Evolutionary conservation across 2,797 vertebrate species (phyloP).

Genomic region (Gallinago stenura): DNA sequence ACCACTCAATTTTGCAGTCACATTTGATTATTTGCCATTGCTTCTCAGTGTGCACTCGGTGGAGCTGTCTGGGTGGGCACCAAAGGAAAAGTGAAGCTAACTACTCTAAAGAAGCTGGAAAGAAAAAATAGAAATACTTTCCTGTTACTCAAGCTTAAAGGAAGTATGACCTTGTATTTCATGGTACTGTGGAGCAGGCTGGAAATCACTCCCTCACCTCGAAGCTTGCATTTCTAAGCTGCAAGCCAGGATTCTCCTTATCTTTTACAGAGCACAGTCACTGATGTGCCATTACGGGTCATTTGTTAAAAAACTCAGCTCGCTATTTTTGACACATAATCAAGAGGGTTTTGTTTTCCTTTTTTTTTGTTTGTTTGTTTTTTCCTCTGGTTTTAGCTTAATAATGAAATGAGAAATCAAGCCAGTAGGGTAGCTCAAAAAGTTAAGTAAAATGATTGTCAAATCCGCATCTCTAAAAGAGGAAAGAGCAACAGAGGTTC

Average conservation of each 20-base stretch:
- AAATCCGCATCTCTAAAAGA: neutral
- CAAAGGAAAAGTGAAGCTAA: neutral
- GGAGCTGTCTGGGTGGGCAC: neutral
- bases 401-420: neutral
- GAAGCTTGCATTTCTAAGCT: neutral
- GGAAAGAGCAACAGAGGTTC: neutral
- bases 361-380: neutral
- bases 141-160: neutral
- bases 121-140: neutral
- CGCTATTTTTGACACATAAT: conserved; percentile 40
- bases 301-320: conserved; percentile 7
- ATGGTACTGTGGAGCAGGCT: neutral
- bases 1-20: conserved; percentile 13
- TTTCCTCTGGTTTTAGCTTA: conserved; percentile 28
- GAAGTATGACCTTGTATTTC: conserved; percentile 43
- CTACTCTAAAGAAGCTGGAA: neutral
- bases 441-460: neutral
- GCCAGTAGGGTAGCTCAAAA: neutral
- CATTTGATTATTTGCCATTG: conserved; percentile 41
- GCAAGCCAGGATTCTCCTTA: conserved; percentile 55
- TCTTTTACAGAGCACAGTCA: conserved; percentile 1
- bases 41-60: neutral
- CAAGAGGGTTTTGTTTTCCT: neutral
- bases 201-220: conserved; percentile 4
- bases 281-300: conserved; percentile 32